Evolutionary conservation across 2,797 vertebrate genomes (phyloP).

Genomic region (Chlorospingus semifuscus): DNA sequence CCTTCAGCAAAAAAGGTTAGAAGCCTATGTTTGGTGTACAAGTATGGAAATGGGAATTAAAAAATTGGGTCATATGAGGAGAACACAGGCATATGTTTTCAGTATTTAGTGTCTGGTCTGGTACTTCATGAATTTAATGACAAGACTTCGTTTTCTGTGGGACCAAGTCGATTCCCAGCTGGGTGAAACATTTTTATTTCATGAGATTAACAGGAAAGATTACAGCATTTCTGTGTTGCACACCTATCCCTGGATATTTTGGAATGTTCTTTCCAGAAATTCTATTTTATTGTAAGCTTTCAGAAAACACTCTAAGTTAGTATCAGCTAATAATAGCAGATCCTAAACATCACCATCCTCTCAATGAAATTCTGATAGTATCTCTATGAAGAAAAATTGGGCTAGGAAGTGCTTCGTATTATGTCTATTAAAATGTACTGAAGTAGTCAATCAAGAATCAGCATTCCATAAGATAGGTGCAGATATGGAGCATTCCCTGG

Average conservation of each 20-base stretch:
- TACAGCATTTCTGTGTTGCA: neutral
- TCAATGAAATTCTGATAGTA: neutral
- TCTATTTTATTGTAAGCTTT: neutral
- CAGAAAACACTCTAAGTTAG: neutral
- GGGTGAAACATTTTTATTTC: neutral
- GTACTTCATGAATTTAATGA: neutral
- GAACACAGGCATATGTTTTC: neutral
- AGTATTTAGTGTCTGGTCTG: neutral
- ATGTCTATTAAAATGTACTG: neutral
- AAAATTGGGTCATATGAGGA: neutral
- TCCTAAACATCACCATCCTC: neutral
- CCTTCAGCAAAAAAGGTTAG: neutral
- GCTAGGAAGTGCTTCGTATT: neutral
- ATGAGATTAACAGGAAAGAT: neutral
- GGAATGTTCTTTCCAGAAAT: neutral
- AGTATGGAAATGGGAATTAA: neutral
- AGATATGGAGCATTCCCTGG: neutral
- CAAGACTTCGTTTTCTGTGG: neutral
- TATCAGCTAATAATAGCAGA: neutral
- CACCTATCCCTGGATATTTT: neutral
- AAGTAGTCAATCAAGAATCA: neutral
- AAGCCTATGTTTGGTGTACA: neutral
- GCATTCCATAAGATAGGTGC: neutral
- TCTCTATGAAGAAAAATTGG: neutral
- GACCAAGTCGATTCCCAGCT: neutral